Percentiles rank a stretch among this genome's conserved stretches.
Conservation (phyloP, 2,888 invertebrate species). For the Stenichneumon culpator region DNA sequence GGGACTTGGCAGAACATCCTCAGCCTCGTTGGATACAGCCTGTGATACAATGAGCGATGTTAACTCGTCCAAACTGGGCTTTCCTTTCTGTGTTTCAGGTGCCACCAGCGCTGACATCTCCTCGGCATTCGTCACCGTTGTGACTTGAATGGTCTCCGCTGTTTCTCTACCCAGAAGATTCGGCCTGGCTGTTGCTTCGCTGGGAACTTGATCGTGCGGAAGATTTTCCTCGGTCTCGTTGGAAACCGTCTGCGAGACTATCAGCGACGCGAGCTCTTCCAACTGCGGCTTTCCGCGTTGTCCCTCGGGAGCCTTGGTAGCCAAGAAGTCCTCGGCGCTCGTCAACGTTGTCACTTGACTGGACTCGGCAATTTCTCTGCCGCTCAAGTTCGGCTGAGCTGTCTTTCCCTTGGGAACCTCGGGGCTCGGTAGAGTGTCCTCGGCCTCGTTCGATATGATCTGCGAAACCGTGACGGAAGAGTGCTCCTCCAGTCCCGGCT, state of each 20-base stretch:
- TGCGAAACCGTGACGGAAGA: slow-evolving; percentile 73
- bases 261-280: slow-evolving; percentile 70
- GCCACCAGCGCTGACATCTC: slow-evolving; percentile 63
- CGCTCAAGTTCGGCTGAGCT: slow-evolving; percentile 79
- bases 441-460: slow-evolving; percentile 70
- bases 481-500: slow-evolving; percentile 72
- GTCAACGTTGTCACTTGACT: slow-evolving; percentile 77
- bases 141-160: slow-evolving; percentile 81
- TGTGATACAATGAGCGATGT: slow-evolving; percentile 75
- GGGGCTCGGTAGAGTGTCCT: slow-evolving; percentile 63
- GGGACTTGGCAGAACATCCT: slow-evolving; percentile 65
- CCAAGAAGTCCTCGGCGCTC: slow-evolving; percentile 70
- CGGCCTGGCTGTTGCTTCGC: slow-evolving; percentile 70
- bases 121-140: slow-evolving; percentile 72
- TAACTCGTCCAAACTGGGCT: slow-evolving; percentile 63
- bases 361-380: slow-evolving; percentile 80
- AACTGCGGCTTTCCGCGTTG: slow-evolving; percentile 71
- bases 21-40: slow-evolving; percentile 74
- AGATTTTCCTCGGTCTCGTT: slow-evolving; percentile 72
- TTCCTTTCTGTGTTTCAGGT: slow-evolving; percentile 70
- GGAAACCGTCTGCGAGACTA: slow-evolving; percentile 70
- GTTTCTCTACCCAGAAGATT: slow-evolving; percentile 79
- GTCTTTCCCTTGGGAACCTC: slow-evolving; percentile 79
- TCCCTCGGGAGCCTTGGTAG: slow-evolving; percentile 62
- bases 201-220: slow-evolving; percentile 55